These are phyloP conservation scores for Sebastolobus altivelis DNA, from an alignment of 2,797 vertebrate genomes.

Conservation along the genomic window DNA sequence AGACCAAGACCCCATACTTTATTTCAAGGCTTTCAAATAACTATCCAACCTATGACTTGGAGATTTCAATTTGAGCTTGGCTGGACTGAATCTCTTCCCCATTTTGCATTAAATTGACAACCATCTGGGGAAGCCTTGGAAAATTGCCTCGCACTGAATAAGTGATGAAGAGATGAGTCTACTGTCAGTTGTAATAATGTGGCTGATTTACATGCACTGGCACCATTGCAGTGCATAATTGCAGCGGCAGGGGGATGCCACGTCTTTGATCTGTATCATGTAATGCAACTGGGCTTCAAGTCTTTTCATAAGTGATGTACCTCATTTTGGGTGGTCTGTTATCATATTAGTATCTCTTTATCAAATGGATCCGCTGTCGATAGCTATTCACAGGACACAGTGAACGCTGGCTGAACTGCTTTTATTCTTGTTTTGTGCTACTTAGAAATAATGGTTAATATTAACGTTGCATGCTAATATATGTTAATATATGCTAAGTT, in stretches of 20 bases:
- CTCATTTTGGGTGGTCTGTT: constrained; percentile 65
- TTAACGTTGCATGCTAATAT: background rate
- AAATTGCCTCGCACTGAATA: constrained; percentile 78
- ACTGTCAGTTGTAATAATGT: constrained; percentile 80
- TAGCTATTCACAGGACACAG: constrained; percentile 13
- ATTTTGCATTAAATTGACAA: constrained; percentile 78
- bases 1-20: constrained; percentile 57
- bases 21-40: constrained; percentile 57
- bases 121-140: constrained; percentile 74
- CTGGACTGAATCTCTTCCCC: constrained; percentile 64
- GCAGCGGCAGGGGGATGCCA: constrained; percentile 54
- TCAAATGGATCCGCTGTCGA: constrained; percentile 44
- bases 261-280: constrained; percentile 71
- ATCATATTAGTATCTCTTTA: constrained; percentile 52
- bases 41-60: constrained; percentile 52
- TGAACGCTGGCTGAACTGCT: background rate
- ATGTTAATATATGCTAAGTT: background rate
- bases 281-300: constrained; percentile 54
- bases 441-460: background rate
- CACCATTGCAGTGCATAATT: constrained; percentile 76
- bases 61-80: constrained; percentile 67
- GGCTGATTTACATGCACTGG: constrained; percentile 80
- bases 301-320: constrained; percentile 64
- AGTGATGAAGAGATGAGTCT: constrained; percentile 78
- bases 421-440: background rate